Base-by-base conservation (phyloP, 2,888 invertebrate genomes). In the Pseudococcus longispinus region DNA sequence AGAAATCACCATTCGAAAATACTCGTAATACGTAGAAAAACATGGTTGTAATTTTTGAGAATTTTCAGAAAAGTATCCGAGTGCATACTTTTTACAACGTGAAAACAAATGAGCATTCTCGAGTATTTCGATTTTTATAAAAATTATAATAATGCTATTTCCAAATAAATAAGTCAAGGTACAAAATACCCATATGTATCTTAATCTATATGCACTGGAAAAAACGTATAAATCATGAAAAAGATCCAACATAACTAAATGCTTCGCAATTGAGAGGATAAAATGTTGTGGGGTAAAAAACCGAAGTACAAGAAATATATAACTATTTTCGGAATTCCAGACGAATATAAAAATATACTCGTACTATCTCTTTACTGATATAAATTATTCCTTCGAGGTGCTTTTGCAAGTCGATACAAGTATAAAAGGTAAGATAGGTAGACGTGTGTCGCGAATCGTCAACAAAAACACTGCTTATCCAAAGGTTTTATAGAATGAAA, bases 381-480 rank as follows among this genome's bases (percentile, higher is more conserved):
- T 29, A 70, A 70, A 70, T 32, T 70, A 70, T 70, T 13, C 29
- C 70, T 70, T 29, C 15, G 29, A 70, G 70, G 70, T 29, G 9
- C 23, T 60, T 20, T 60, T 9, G 23, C 29, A 70, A 70, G 32
- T 70, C 29, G 70, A 70, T 70, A 70, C 15, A 26, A 13, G 65
- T 70, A 70, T 29, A 32, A 70, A 18, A 29, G 15, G 18, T 29
- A 70, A 29, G 70, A 70, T 32, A 23, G 13, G 60, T 60, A 60
- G 60, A 60, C 23, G 23, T 60, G 42, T 26, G 42, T 37, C 77
- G 77, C 77, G 77, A 80, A 42, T 80, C 42, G 77, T 80, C 77
- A 80, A 42, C 77, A n/a, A 80, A 80, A 42, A 42, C 77, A 80
- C 15, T 42, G 77, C 77, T 80, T 20, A 42, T 80, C 42, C 20